phyloP scores from a whole-genome alignment of 2,113 vertebrate species.

The Lepidothrix coronata region DNA sequence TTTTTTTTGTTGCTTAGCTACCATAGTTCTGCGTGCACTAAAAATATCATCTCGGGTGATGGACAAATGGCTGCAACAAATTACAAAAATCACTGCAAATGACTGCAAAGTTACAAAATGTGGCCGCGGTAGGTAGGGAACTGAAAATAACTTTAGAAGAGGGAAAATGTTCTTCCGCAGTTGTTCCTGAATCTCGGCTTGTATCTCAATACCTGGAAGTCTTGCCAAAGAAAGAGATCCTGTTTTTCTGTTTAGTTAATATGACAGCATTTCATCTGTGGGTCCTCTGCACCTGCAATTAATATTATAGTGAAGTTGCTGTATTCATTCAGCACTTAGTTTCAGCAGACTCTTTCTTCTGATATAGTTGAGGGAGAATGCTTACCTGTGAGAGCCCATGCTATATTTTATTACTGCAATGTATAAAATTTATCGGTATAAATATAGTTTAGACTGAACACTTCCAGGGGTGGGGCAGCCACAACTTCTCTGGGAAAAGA shows the following conservation, averaged over 20 bases:
- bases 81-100: neutral
- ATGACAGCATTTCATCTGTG: neutral
- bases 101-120: neutral
- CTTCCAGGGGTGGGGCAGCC: neutral
- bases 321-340: neutral
- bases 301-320: neutral
- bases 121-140: neutral
- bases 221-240: neutral
- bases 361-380: neutral
- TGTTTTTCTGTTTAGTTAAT: neutral
- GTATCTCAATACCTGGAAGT: neutral
- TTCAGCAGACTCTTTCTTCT: neutral
- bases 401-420: neutral
- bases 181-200: neutral
- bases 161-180: neutral
- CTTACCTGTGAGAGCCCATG: neutral
- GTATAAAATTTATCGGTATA: neutral
- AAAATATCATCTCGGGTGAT: neutral
- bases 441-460: neutral
- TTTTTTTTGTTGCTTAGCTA: slow-evolving; percentile 16
- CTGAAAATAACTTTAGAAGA: neutral
- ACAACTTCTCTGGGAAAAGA: neutral
- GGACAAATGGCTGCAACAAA: neutral
- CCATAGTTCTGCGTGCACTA: neutral
- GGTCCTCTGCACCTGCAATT: neutral